phyloP scores from a whole-genome alignment of 2,113 vertebrate genomes.

The Ictalurus furcatus region DNA sequence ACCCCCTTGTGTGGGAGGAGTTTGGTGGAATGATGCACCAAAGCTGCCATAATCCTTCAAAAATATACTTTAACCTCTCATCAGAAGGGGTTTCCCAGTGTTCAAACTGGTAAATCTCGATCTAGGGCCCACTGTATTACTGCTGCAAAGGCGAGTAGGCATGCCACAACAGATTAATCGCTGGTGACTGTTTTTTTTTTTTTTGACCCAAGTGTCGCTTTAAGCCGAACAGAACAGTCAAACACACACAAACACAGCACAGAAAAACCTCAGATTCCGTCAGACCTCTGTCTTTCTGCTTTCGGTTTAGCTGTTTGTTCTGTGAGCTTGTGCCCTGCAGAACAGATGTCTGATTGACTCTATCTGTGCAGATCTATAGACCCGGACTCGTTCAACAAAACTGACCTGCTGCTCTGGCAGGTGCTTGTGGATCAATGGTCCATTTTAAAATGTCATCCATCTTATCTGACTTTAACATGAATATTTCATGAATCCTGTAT shows the following conservation, averaged over 20 bases:
- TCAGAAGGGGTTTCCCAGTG: neutral
- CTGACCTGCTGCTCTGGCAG: constrained; percentile 13
- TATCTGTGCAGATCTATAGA: constrained; percentile 8
- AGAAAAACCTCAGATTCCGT: neutral
- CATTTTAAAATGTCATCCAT: constrained; percentile 43
- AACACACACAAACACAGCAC: constrained; percentile 4
- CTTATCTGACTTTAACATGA: constrained; percentile 37
- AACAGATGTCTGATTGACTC: neutral
- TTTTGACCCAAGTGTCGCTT: neutral
- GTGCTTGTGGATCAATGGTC: constrained; percentile 44
- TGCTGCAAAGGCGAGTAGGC: neutral
- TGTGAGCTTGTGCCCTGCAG: neutral
- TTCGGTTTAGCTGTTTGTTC: neutral
- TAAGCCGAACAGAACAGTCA: neutral
- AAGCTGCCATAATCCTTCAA: neutral
- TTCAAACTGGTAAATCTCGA: neutral
- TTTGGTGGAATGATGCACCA: neutral
- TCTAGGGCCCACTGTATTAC: neutral
- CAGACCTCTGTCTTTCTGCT: neutral
- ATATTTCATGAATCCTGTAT: constrained; percentile 41
- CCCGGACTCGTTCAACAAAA: constrained; percentile 11
- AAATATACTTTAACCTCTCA: constrained; percentile 1
- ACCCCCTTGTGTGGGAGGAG: neutral
- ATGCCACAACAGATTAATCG: neutral
- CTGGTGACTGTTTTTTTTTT: neutral